Base-by-base conservation (phyloP, 2,888 invertebrate species). In the Bugulina stolonifera region DNA sequence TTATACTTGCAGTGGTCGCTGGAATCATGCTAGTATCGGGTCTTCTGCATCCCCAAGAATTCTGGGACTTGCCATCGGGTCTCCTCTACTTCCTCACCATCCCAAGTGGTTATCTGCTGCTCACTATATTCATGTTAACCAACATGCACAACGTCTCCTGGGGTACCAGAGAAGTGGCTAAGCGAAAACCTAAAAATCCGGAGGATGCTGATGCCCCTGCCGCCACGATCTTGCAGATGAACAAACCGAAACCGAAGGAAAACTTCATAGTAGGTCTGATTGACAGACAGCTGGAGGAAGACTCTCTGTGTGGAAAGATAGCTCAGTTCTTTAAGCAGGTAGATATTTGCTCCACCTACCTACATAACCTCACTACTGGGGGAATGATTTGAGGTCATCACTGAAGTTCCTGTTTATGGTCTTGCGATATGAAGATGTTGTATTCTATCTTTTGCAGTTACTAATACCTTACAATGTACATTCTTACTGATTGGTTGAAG, bases 1-100 rank as follows among this genome's bases (percentile, higher is more conserved):
- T 18, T 54, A n/a, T 58, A 3, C 10, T 70, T 70, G 35, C 78
- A 32, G 79, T 80, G 2, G 69, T 81, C 93, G 74, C 96, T 93
- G 57, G 96, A 94, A 3, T 97, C 93, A 96, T 96, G 87, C 93
- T 96, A 87, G 90, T 95, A 80, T 96, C 97, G 72, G 98, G 97
- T 69, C 91, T 94, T 83, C 88, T 97, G 69, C 98, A 98, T 90
- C 98, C 98, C 0, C 96, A 96, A 87, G 97, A 82, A 75, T 79
- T 82, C 69, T 80, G 80, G 76, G 81, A 81, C 72, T 84, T 94
- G 29, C 82, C 90, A 52, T 91, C 90, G 77, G 86, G 85, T 89
- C 73, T 89, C 3, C 77, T 96, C 58, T 97, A 96, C 83, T 92
- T 92, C 82, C 89, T 96, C 70, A 93, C 94, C 0, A 93, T 96